A percentile compares a stretch with the other conserved stretches of the same genome.
These are phyloP conservation scores for Laspeyria flexula DNA, from an alignment of 2,888 invertebrate species.

Conservation along the genomic window DNA sequence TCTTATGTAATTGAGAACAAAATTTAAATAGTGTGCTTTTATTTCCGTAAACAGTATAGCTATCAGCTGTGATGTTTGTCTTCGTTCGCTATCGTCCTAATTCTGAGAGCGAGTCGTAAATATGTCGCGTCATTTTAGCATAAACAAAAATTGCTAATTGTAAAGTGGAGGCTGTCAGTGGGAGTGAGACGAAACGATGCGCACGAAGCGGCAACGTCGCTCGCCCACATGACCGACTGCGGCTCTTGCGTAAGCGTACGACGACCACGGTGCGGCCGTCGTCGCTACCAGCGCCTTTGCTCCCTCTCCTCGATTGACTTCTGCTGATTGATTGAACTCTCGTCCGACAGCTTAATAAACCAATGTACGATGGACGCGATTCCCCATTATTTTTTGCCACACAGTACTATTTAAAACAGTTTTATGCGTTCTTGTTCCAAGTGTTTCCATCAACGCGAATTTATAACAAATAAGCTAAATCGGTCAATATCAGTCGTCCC, in stretches of 20 bases:
- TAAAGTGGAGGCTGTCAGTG: slow-evolving; percentile 66
- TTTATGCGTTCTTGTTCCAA: background rate
- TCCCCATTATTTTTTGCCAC: slow-evolving; percentile 8
- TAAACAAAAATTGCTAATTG: slow-evolving; percentile 79
- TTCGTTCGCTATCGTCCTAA: slow-evolving; percentile 66
- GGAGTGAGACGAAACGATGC: slow-evolving; percentile 66
- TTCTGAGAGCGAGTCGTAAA: slow-evolving; percentile 76
- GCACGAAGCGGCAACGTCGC: slow-evolving; percentile 78
- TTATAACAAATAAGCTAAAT: background rate
- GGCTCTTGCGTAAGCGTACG: slow-evolving; percentile 83
- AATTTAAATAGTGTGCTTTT: slow-evolving; percentile 8
- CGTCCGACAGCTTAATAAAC: slow-evolving; percentile 36
- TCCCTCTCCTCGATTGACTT: slow-evolving; percentile 54
- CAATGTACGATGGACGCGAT: slow-evolving; percentile 11
- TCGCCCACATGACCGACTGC: slow-evolving; percentile 79
- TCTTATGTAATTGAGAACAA: background rate
- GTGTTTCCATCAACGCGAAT: background rate
- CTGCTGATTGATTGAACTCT: slow-evolving; percentile 57
- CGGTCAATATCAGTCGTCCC: background rate
- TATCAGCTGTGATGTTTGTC: slow-evolving; percentile 45
- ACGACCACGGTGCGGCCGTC: slow-evolving; percentile 66
- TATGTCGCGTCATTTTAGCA: slow-evolving; percentile 78
- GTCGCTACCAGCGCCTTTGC: slow-evolving; percentile 48
- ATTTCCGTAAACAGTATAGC: slow-evolving; percentile 49
- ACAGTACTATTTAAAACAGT: background rate